A percentile compares a stretch with the other conserved stretches of the same genome.
Conservation (phyloP, 2,113 vertebrate genomes). For the Petroica traversi region DNA sequence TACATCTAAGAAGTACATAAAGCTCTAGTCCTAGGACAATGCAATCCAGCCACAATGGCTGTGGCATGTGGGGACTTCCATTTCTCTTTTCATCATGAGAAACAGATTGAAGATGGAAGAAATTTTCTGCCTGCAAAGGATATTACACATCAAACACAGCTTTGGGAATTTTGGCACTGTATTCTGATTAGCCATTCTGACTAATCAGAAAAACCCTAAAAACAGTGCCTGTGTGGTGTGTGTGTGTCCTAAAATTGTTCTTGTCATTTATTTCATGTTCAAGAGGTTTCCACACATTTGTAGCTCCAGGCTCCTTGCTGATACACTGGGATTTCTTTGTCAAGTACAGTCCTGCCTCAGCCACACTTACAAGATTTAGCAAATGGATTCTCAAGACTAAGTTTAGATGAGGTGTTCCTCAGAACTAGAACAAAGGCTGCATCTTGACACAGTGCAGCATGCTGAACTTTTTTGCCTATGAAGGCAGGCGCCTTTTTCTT, state of each 20-base stretch:
- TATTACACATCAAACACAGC: background rate
- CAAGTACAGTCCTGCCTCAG: background rate
- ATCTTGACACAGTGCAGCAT: background rate
- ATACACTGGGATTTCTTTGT: background rate
- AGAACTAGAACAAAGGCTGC: background rate
- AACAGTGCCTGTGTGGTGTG: rapidly evolving
- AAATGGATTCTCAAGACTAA: background rate
- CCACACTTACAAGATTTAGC: background rate
- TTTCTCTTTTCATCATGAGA: conserved; percentile 54
- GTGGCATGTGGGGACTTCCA: background rate
- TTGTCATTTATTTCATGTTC: background rate
- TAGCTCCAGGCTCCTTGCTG: background rate
- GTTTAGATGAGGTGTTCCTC: background rate
- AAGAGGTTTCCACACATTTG: background rate
- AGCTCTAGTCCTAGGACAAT: background rate
- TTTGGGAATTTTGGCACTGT: conserved; percentile 29
- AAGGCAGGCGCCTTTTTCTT: background rate
- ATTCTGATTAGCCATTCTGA: background rate
- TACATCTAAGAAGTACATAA: conserved; percentile 6
- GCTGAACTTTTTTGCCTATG: background rate
- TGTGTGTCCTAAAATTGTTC: background rate
- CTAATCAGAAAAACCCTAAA: background rate
- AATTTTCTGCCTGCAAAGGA: conserved; percentile 27
- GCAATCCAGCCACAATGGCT: background rate
- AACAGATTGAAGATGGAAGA: background rate